These are phyloP conservation scores for Tragulus kanchil DNA, from an alignment of 2,113 vertebrate species.

Conservation along the genomic window DNA sequence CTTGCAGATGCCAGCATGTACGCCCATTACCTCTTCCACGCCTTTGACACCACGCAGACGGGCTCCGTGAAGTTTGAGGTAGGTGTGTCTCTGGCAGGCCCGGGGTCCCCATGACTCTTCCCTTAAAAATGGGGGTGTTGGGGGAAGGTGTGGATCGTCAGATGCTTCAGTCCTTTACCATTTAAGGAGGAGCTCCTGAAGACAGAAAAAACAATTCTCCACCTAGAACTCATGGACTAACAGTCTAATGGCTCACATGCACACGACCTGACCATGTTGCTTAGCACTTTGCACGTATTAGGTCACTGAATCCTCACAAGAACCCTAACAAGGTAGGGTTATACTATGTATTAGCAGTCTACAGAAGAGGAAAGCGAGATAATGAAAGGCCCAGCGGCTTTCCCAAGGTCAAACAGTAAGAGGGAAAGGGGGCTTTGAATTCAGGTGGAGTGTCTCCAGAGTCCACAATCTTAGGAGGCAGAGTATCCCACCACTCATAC, in stretches of 20 bases:
- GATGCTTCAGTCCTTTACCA: neutral
- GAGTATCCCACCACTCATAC: accelerated
- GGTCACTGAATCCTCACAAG: neutral
- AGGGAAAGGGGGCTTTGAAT: neutral
- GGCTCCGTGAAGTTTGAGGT: constrained; percentile 99
- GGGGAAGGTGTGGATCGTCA: too few relatives aligned
- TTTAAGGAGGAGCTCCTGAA: neutral
- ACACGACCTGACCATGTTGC: neutral
- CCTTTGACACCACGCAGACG: constrained; percentile 94
- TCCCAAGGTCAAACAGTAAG: neutral
- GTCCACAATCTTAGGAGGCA: neutral
- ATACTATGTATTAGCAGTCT: neutral
- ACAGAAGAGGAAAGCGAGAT: neutral
- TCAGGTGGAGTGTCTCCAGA: neutral
- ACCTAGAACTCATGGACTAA: neutral
- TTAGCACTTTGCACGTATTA: neutral
- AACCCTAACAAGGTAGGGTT: neutral
- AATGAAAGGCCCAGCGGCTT: neutral
- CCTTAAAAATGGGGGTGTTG: neutral
- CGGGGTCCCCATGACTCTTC: neutral
- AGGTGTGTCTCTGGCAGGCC: neutral
- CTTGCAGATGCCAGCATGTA: constrained; percentile 96
- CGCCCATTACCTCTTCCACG: constrained; percentile 98
- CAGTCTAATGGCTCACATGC: accelerated
- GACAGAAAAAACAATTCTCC: neutral